Evolutionary conservation across 2,888 invertebrate species (phyloP).

Genomic region (Torymus aiolomorphi): DNA sequence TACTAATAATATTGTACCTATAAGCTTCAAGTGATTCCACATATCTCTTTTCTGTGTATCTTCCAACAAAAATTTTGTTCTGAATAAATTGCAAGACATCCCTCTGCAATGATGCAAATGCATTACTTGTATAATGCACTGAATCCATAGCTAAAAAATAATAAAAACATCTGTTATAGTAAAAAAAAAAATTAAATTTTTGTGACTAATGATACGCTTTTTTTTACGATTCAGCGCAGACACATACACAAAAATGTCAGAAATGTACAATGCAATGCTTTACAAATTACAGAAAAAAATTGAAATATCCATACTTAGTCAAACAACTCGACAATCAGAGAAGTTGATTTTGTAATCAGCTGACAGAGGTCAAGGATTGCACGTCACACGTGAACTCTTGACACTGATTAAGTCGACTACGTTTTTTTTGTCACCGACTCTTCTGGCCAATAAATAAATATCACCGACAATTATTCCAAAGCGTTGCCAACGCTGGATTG

Average conservation of each 20-base stretch:
- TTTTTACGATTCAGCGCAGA: too few relatives aligned
- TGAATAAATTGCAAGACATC: constrained; percentile 28
- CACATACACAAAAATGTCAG: too few relatives aligned
- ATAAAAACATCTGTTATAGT: constrained; percentile 8
- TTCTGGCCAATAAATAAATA: not conserved
- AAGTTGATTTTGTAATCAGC: constrained; percentile 22
- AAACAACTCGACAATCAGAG: not conserved
- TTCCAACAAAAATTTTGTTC: constrained; percentile 65
- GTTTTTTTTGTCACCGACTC: not conserved
- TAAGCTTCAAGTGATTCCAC: constrained; percentile 62
- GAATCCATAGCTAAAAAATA: constrained; percentile 7
- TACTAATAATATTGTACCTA: constrained; percentile 58
- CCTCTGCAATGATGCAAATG: constrained; percentile 7
- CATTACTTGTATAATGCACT: not conserved
- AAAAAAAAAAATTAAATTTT: not conserved
- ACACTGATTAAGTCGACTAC: not conserved
- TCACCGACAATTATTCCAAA: not conserved
- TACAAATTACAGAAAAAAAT: not conserved
- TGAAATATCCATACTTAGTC: not conserved
- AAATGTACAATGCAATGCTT: not conserved
- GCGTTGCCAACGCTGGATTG: not conserved
- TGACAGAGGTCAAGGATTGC: constrained; percentile 13
- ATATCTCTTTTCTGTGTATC: constrained; percentile 64
- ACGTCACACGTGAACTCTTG: constrained; percentile 4
- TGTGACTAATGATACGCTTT: too few relatives aligned